Conservation (phyloP, 2,113 vertebrate species). For the Acinonyx jubatus region DNA sequence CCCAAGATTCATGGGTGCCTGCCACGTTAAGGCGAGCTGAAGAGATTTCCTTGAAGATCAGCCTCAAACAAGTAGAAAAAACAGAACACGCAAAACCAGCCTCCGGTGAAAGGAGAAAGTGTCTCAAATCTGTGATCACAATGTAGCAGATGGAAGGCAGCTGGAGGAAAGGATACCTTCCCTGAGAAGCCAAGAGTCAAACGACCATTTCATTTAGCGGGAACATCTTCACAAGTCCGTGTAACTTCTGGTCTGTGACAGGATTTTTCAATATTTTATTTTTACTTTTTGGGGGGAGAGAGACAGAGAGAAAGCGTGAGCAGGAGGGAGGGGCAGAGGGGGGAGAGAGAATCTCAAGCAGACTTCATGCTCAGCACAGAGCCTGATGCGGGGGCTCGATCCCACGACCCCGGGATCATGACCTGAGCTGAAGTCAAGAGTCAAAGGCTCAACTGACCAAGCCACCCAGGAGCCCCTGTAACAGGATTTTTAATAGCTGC, state of each 20-base stretch:
- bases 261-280: too few species aligned
- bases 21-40: neutral
- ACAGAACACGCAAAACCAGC: neutral
- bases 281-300: too few species aligned
- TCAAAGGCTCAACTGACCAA: too few species aligned
- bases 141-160: neutral
- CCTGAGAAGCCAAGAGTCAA: neutral
- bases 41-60: neutral
- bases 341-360: too few species aligned
- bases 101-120: neutral
- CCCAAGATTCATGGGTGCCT: neutral
- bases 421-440: too few species aligned
- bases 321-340: rapidly evolving
- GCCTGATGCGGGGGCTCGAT: too few species aligned
- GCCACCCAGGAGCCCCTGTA: neutral
- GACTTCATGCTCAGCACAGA: too few species aligned
- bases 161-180: neutral
- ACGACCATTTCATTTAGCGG: neutral
- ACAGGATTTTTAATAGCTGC: neutral
- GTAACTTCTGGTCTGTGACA: too few species aligned
- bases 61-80: neutral
- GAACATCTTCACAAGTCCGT: neutral
- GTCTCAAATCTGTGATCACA: neutral
- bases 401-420: too few species aligned
- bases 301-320: too few species aligned